Base-by-base conservation (phyloP, 2,888 invertebrate genomes). In the Acrobasis suavella region DNA sequence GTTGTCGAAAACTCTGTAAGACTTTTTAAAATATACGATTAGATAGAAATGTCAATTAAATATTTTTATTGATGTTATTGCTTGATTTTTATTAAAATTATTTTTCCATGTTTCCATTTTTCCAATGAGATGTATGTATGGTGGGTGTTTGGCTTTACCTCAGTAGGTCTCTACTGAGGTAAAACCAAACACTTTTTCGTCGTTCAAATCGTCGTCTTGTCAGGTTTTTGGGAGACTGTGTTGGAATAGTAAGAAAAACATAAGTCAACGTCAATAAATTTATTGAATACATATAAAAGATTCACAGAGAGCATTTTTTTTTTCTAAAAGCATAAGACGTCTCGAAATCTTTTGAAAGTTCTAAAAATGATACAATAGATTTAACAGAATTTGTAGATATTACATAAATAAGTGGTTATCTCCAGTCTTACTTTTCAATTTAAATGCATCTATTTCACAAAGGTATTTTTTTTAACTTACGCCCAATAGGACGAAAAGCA, bases 21-120 rank as follows among this genome's bases (percentile, higher is more conserved):
- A 50, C 58, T 22, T 50, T 50, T 38, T 14, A 9, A 50, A 60
- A 51, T 50, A 51, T 51, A 60, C 38, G 38, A 38, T 51, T 60
- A 38, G 16, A 39, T 51, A 49, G 46, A 58, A 51, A 9, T 61
- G 61, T 61, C 61, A 61, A 61, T 61, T 61, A 61, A 61, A 61
- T 54, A 46, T 46, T 61, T 17, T 49, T 54, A 54, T 54, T 61
- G 54, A 49, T 37, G 52, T 54, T 61, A 17, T 17, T 46, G 9
- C 46, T 22, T 1, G 49, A 51, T 9, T 50, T 59, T 59, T n/a
- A 50, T 59, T 59, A 2, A n/a, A 49, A 49, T 14, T 14, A 7
- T 46, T 46, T 42, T 8, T 42, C 22, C 22, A 22, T 22, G n/a
- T n/a, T n/a, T n/a, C n/a, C n/a, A n/a, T n/a, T n/a, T n/a, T n/a